Evolutionary conservation across 2,888 invertebrate genomes (phyloP).

Genomic region (Mellilla xanthometata): DNA sequence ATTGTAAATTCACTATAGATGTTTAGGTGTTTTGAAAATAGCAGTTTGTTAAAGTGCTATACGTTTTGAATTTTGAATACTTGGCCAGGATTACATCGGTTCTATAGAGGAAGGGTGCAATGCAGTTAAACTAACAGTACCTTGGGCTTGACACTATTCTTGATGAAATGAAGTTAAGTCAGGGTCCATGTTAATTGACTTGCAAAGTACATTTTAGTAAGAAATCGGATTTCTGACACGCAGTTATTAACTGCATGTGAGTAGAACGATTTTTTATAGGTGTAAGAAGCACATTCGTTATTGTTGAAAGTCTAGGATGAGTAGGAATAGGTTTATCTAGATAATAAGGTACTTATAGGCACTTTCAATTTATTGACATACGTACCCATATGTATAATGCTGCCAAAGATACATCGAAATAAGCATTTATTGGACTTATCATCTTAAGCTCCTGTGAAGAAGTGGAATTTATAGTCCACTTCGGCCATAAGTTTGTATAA

Average conservation of each 20-base stretch:
- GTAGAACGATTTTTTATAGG: conserved; percentile 22
- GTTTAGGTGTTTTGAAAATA: conserved; percentile 49
- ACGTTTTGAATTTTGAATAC: conserved; percentile 31
- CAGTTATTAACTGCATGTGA: conserved; percentile 25
- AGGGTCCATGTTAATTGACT: not conserved
- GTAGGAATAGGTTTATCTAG: conserved; percentile 29
- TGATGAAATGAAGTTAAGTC: no score
- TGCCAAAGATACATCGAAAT: no score
- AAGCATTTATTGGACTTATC: no score
- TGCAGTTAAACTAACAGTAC: no score
- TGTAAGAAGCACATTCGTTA: conserved; percentile 30
- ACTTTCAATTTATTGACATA: conserved; percentile 11
- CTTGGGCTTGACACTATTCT: no score
- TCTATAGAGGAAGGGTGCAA: conserved; percentile 12
- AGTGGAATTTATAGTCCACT: no score
- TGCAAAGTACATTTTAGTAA: conserved; percentile 4
- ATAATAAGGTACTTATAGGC: conserved; percentile 7
- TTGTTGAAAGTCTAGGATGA: conserved; percentile 34
- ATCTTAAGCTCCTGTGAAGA: no score
- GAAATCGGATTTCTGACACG: conserved; percentile 21
- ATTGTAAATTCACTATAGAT: conserved; percentile 56
- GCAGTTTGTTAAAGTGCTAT: conserved; percentile 37
- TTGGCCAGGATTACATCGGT: conserved; percentile 40
- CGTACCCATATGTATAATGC: not conserved
- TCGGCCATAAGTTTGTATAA: no score